A percentile compares a stretch with the other conserved stretches of the same genome.
These are phyloP conservation scores for Telmatochromis sp. DNA, from an alignment of 2,113 vertebrate species.

Conservation along the genomic window DNA sequence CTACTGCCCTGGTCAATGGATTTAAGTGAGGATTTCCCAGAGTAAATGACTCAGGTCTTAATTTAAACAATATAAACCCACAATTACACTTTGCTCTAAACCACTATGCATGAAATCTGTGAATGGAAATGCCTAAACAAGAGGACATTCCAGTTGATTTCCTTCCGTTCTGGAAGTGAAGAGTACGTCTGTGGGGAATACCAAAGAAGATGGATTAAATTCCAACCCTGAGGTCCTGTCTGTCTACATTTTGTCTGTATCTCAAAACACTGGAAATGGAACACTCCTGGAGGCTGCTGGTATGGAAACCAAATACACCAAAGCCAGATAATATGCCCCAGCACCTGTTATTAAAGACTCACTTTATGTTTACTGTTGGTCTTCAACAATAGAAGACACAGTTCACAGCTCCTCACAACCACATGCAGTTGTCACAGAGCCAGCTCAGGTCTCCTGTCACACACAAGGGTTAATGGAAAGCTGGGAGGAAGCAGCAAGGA, in stretches of 20 bases:
- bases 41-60: not conserved
- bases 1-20: not conserved
- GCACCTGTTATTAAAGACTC: not conserved
- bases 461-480: not conserved
- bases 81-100: not conserved
- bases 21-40: not conserved
- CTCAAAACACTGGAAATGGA: slow-evolving; percentile 26
- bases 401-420: not conserved
- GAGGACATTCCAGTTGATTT: slow-evolving; percentile 32
- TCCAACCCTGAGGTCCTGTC: slow-evolving; percentile 31
- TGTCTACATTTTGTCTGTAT: slow-evolving; percentile 23
- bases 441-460: not conserved
- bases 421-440: not conserved
- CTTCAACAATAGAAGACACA: not conserved
- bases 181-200: not conserved
- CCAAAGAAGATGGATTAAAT: slow-evolving; percentile 33
- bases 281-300: not conserved
- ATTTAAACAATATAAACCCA: not conserved
- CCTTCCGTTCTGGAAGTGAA: not conserved
- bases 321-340: not conserved
- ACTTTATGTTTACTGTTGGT: slow-evolving; percentile 8
- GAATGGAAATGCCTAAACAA: not conserved
- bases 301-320: slow-evolving; percentile 33
- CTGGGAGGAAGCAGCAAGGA: not conserved
- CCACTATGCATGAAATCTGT: not conserved